Conservation (phyloP, 2,797 vertebrate genomes). For the Orestias chungarensis region DNA sequence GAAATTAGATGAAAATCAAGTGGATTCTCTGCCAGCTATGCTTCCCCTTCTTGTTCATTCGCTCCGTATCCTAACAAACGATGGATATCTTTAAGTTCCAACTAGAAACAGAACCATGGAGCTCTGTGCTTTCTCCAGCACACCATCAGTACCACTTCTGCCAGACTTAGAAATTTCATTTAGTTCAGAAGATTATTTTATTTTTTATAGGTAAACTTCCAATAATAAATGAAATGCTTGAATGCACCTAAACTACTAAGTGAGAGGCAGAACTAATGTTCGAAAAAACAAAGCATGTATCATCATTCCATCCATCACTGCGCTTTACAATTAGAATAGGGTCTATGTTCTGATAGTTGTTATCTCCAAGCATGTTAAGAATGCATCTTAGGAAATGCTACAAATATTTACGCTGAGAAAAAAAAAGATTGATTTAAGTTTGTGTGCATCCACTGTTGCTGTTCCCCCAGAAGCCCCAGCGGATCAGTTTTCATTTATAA, state of each 20-base stretch:
- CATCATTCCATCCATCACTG: not conserved
- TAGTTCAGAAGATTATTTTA: not conserved
- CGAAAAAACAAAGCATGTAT: not conserved
- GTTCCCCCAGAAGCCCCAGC: slow-evolving; percentile 60
- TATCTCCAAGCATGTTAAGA: not conserved
- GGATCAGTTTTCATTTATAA: slow-evolving; percentile 7
- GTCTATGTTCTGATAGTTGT: not conserved
- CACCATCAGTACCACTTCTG: not conserved
- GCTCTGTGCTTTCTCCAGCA: not conserved
- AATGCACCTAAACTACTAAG: not conserved
- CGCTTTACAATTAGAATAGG: not conserved
- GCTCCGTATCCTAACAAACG: not conserved
- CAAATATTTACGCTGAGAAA: slow-evolving; percentile 14
- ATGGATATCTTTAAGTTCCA: not conserved
- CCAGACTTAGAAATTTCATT: not conserved
- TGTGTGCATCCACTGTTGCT: slow-evolving; percentile 31
- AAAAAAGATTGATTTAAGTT: not conserved
- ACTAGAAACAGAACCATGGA: not conserved
- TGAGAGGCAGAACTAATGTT: not conserved
- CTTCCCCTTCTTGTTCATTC: not conserved
- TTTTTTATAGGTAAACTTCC: not conserved
- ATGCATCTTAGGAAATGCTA: slow-evolving; percentile 11
- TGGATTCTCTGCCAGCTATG: not conserved
- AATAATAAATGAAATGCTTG: not conserved
- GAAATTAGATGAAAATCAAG: not conserved